A percentile compares a stretch with the other conserved stretches of the same genome.
Conservation (phyloP, 2,113 vertebrate species). For the Corythornis madagascariensis region DNA sequence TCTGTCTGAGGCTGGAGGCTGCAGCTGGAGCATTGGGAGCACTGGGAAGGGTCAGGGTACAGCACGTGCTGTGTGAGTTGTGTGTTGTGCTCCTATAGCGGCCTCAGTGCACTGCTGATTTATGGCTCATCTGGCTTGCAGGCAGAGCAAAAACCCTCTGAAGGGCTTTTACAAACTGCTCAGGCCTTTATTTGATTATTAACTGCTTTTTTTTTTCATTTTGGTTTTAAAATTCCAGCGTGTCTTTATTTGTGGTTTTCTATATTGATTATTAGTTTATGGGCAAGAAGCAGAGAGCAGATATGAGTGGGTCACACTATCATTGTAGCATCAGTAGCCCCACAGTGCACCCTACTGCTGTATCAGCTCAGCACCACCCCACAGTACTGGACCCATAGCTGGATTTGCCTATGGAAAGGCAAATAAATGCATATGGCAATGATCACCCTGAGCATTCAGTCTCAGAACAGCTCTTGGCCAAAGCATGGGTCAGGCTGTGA, state of each 20-base stretch:
- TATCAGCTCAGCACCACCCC: background rate
- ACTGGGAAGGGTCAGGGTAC: background rate
- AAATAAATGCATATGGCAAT: background rate
- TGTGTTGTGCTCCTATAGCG: background rate
- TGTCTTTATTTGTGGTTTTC: background rate
- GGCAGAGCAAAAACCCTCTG: background rate
- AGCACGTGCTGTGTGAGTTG: too few relatives aligned
- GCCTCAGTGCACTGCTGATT: background rate
- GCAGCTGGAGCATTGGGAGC: background rate
- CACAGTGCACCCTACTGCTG: fast-evolving
- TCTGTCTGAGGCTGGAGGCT: background rate
- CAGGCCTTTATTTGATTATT: background rate
- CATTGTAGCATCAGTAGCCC: background rate
- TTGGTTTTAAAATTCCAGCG: background rate
- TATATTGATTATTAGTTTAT: background rate
- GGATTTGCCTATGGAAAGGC: background rate
- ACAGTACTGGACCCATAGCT: too few relatives aligned
- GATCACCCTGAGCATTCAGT: too few relatives aligned
- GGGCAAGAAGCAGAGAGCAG: background rate
- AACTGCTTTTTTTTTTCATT: background rate
- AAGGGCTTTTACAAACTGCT: background rate
- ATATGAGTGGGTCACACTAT: too few relatives aligned
- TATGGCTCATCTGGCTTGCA: fast-evolving
- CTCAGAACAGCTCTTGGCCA: background rate
- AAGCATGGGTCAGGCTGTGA: fast-evolving